phyloP scores from a whole-genome alignment of 1,140 invertebrate genomes.

The Drosophila cardini region DNA sequence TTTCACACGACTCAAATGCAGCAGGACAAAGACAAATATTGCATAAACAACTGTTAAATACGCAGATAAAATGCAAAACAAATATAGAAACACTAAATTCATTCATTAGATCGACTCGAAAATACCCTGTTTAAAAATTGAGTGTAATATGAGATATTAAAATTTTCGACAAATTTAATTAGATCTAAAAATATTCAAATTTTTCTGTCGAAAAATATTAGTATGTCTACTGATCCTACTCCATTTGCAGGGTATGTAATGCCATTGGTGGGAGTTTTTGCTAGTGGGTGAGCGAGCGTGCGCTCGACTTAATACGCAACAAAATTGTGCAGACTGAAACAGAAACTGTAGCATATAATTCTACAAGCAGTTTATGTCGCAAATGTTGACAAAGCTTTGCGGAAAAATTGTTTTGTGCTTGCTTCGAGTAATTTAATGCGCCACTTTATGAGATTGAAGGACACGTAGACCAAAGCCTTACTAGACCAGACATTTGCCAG shows the following conservation, averaged over 20 bases:
- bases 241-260: conserved; percentile 14
- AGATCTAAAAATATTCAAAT: no score
- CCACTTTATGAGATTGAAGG: conserved; percentile 68
- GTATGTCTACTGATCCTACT: no score
- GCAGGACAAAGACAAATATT: conserved; percentile 51
- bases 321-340: conserved; percentile 49
- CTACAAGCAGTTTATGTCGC: conserved; percentile 40
- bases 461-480: conserved; percentile 17
- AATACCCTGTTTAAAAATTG: not conserved
- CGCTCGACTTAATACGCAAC: conserved; percentile 64
- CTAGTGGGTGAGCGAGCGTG: conserved; percentile 53
- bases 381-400: conserved; percentile 43
- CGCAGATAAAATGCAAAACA: conserved; percentile 31
- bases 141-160: not conserved
- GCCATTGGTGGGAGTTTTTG: not conserved
- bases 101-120: not conserved
- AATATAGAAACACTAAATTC: not conserved
- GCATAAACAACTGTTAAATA: conserved; percentile 69
- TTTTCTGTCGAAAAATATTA: no score
- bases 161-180: no score
- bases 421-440: conserved; percentile 67
- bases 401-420: conserved; percentile 46
- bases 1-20: conserved; percentile 30
- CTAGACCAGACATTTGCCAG: conserved; percentile 34
- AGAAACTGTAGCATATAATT: conserved; percentile 61